phyloP scores from a whole-genome alignment of 2,113 vertebrate genomes.

The Nanorana parkeri region DNA sequence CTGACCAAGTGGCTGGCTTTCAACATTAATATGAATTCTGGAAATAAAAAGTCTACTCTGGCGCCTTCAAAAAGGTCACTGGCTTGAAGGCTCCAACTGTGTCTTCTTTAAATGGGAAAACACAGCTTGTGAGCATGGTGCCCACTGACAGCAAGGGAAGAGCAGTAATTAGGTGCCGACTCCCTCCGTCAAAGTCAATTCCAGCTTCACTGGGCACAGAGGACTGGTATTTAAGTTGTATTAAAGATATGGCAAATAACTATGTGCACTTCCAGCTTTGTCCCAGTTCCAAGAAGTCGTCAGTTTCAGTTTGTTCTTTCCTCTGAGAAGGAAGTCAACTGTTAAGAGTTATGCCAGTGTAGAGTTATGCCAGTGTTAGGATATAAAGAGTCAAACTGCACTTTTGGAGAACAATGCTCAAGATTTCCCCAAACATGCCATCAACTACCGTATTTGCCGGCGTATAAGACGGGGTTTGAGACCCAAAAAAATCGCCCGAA shows the following conservation, averaged over 20 bases:
- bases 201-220: slow-evolving; percentile 58
- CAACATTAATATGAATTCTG: neutral
- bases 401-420: neutral
- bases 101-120: slow-evolving; percentile 42
- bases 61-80: slow-evolving; percentile 29
- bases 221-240: slow-evolving; percentile 47
- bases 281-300: slow-evolving; percentile 62
- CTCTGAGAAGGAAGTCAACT: slow-evolving; percentile 57
- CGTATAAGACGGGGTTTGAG: too few relatives aligned
- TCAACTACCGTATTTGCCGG: neutral
- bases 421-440: neutral
- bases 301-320: slow-evolving; percentile 64
- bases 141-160: slow-evolving; percentile 57
- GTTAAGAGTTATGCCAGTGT: slow-evolving; percentile 9
- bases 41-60: slow-evolving; percentile 46
- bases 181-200: slow-evolving; percentile 59
- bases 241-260: slow-evolving; percentile 60
- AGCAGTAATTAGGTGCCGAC: slow-evolving; percentile 57
- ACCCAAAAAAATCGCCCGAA: too few relatives aligned
- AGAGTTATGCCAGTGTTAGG: slow-evolving; percentile 3
- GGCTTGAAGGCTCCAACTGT: slow-evolving; percentile 51
- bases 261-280: slow-evolving; percentile 59
- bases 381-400: neutral
- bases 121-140: slow-evolving; percentile 14
- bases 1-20: slow-evolving; percentile 15